Base-by-base conservation (phyloP, 2,888 invertebrate species). In the Nipponacmea schrenckii region DNA sequence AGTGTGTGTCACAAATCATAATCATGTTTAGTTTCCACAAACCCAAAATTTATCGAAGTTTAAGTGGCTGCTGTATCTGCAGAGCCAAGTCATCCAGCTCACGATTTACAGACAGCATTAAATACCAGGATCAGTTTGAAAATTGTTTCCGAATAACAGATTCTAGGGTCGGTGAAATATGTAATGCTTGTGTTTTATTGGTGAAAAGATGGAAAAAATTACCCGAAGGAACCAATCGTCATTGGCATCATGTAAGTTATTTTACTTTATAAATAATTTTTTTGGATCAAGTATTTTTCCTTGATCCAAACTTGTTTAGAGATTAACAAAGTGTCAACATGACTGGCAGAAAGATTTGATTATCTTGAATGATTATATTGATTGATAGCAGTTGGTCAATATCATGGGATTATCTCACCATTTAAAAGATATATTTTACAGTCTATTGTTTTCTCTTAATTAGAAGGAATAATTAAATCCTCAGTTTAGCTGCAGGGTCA, bases 31-130 rank as follows among this genome's bases (percentile, higher is more conserved):
- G 94, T 89, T 95, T 95, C 89, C 94, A 95, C 89, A 94, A 94
- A 89, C 95, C 95, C 77, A 94, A 94, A 91, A 94, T 94, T 76
- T 95, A 95, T 76, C 75, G 87, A 62, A 86, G 86, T 79, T 79
- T 93, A 70, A 93, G 93, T 80, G 95, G 95, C 67, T 95, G 95
- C 89, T 95, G 95, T 89, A 95, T 95, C 83, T 95, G 95, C 88
- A 93, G 94, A 88, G 95, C 94, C 64, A 95, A 95, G 90, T 95
- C 95, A 39, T 90, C 83, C 81, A 94, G 94, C 89, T 95, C 94
- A 46, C 91, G 95, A 78, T 95, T 95, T 88, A 94, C 94, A 1
- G 94, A 94, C 86, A 94, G 94, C 79, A 93, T 93, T 80, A 94
- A 94, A 84, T 95, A 95, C 86, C 94, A 95, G 86, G 92, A 92